phyloP scores from a whole-genome alignment of 1,140 invertebrate species.

The Homalodisca vitripennis region DNA sequence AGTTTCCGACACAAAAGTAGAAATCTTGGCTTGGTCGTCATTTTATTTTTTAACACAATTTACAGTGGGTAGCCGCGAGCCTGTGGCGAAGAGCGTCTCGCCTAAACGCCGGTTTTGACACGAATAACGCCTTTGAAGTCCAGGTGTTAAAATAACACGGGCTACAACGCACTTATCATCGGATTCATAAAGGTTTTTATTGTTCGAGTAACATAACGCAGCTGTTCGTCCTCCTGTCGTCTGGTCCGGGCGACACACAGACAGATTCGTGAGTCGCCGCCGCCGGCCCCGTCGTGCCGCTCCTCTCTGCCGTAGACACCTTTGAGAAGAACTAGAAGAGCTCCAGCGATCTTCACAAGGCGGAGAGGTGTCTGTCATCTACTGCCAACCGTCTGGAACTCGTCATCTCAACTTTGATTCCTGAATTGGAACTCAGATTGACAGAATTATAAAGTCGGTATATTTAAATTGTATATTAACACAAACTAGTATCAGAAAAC shows the following conservation, averaged over 20 bases:
- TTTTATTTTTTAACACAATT: not conserved
- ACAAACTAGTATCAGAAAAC: no score
- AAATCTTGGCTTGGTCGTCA: constrained; percentile 5
- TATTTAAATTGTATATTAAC: no score
- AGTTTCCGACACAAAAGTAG: constrained; percentile 20
- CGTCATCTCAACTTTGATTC: not conserved
- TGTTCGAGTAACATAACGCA: not conserved
- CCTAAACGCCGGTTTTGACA: not conserved
- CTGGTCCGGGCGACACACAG: not conserved
- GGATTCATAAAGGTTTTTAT: not conserved
- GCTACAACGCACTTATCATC: not conserved
- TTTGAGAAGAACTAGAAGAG: no score
- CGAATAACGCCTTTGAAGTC: not conserved
- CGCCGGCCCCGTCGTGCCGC: not conserved
- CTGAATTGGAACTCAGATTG: no score
- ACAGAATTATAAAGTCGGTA: no score
- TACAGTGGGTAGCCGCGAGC: not conserved
- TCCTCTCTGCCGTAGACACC: not conserved
- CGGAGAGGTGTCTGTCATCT: not conserved
- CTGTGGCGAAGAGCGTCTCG: not conserved
- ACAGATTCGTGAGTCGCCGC: not conserved
- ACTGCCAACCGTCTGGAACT: not conserved
- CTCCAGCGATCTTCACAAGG: no score
- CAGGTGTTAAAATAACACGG: not conserved
- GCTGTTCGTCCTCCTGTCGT: not conserved